A percentile compares a stretch with the other conserved stretches of the same genome.
Evolutionary conservation across 2,113 vertebrate species (phyloP).

Genomic region (Corydoras maculifer): DNA sequence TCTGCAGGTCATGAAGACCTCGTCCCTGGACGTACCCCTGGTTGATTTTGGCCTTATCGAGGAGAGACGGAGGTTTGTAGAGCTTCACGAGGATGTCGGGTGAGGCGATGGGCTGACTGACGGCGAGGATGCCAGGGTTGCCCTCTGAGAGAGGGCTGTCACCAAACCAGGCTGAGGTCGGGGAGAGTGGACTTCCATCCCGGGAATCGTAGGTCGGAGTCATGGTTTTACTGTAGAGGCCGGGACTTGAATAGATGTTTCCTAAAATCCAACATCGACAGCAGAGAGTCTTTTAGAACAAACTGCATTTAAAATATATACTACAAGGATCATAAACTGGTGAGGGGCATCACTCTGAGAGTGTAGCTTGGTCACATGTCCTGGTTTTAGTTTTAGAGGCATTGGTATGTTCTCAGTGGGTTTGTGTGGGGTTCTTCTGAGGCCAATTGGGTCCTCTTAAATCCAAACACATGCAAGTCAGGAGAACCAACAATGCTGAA

Average conservation of each 20-base stretch:
- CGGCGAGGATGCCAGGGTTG: constrained; percentile 93
- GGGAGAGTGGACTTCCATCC: constrained; percentile 93
- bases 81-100: constrained; percentile 91
- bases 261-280: constrained; percentile 50
- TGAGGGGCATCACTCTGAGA: too few relatives aligned
- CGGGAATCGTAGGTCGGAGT: constrained; percentile 95
- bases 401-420: too few relatives aligned
- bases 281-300: constrained; percentile 8
- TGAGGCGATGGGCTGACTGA: constrained; percentile 91
- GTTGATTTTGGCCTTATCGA: constrained; percentile 99
- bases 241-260: constrained; percentile 91
- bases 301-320: neutral
- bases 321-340: neutral
- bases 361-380: too few relatives aligned
- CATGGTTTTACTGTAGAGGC: constrained; percentile 98
- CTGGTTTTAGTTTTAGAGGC: too few relatives aligned
- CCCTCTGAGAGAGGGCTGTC: constrained; percentile 96
- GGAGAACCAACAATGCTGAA: too few relatives aligned
- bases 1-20: neutral
- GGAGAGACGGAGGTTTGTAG: constrained; percentile 92
- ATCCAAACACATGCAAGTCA: too few relatives aligned
- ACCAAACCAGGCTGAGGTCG: constrained; percentile 96
- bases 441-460: too few relatives aligned
- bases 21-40: constrained; percentile 78
- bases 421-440: too few relatives aligned